A percentile compares a stretch with the other conserved stretches of the same genome.
These are phyloP conservation scores for Gastracanthus pulcherrimus DNA, from an alignment of 2,888 invertebrate species.

Conservation along the genomic window DNA sequence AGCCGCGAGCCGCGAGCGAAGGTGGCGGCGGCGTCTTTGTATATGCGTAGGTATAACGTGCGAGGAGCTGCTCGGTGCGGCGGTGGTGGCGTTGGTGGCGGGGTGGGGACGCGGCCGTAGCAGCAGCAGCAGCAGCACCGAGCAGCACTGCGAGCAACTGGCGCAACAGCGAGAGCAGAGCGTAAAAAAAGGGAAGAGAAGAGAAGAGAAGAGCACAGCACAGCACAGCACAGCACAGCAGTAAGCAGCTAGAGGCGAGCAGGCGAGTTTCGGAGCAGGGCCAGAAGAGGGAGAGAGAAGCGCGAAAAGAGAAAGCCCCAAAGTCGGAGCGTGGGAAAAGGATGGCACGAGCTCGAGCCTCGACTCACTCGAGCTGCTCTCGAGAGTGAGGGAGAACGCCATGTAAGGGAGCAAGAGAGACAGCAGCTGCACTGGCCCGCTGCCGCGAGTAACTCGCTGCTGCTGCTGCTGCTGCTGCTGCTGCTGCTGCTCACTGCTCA, in stretches of 20 bases:
- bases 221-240: too few species aligned
- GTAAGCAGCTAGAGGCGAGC: too few species aligned
- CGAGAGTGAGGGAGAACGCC: conserved; percentile 53
- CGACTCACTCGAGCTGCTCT: conserved; percentile 19
- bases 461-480: not conserved
- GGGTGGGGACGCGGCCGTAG: too few species aligned
- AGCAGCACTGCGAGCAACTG: too few species aligned
- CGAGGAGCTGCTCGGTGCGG: too few species aligned
- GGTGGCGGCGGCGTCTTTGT: not conserved
- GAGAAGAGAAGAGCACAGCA: not conserved
- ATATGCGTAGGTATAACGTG: too few species aligned
- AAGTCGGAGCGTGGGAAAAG: conserved; percentile 41
- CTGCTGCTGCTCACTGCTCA: not conserved
- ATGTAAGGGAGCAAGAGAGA: conserved; percentile 51
- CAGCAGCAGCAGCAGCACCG: not conserved
- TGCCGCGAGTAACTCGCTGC: conserved; percentile 56
- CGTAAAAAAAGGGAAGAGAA: not conserved
- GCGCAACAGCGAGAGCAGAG: not conserved
- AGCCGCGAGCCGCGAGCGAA: not conserved
- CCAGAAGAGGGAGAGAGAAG: conserved; percentile 54
- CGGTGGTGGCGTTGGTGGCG: too few species aligned
- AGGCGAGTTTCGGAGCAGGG: conserved; percentile 45
- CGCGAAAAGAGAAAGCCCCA: conserved; percentile 53
- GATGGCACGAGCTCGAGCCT: conserved; percentile 8
- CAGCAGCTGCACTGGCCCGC: too few species aligned